Conservation (phyloP, 2,888 invertebrate genomes). For the Cheilosia vernalis region DNA sequence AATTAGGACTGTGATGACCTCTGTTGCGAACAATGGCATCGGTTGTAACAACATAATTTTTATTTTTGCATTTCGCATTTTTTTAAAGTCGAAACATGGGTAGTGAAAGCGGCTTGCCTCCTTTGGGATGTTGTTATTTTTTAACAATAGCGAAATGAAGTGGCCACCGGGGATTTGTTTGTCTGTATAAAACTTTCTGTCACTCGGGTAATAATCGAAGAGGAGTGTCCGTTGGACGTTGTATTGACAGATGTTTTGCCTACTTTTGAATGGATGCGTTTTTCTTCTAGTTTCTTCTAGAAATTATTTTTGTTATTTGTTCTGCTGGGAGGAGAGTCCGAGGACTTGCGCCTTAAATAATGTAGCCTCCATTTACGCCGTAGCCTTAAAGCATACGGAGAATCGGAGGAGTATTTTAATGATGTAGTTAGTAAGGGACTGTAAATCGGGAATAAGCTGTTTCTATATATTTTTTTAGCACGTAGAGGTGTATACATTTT, state of each 20-base stretch:
- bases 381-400: too few species aligned
- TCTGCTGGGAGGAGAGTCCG: too few species aligned
- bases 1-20: constrained; percentile 73
- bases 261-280: constrained; percentile 17
- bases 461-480: too few species aligned
- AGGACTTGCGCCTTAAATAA: too few species aligned
- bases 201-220: constrained; percentile 43
- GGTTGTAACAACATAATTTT: constrained; percentile 72
- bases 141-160: constrained; percentile 30
- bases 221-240: constrained; percentile 40
- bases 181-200: constrained; percentile 6
- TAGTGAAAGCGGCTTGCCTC: constrained; percentile 42
- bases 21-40: constrained; percentile 41
- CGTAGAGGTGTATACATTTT: too few species aligned
- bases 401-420: too few species aligned
- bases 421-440: too few species aligned
- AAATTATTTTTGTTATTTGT: too few species aligned
- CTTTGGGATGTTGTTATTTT: constrained; percentile 12
- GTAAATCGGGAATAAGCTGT: too few species aligned
- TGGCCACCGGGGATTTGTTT: constrained; percentile 71
- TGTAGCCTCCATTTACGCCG: too few species aligned
- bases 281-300: not conserved
- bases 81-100: constrained; percentile 37
- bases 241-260: constrained; percentile 68
- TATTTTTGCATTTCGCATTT: constrained; percentile 29